Base-by-base conservation (phyloP, 2,113 vertebrate genomes). In the Tragulus kanchil region DNA sequence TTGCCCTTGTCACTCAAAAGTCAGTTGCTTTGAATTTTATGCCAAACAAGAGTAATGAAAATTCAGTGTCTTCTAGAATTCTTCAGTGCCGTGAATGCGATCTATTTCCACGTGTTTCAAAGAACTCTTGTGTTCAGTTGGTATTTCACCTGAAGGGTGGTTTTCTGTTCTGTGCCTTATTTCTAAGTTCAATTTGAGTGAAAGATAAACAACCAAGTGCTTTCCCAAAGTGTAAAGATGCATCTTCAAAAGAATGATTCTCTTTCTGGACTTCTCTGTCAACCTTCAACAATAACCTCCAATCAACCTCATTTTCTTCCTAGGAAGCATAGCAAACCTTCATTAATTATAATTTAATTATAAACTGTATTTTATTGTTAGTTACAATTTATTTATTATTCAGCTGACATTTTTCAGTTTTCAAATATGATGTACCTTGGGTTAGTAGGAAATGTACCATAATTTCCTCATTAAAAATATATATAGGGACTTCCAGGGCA, bases 11-110 rank as follows among this genome's bases (percentile, higher is more conserved):
- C 17, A 85, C 62, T 90, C 19, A 5, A 14, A 8, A 48, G 2
- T 31, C n/a, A n/a, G 86, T 89, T 85, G 4, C 45, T 92, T 89
- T 85, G 84, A 85, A 69, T 92, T 86, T 92, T 64, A 83, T 82
- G 64, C 7, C 73, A 86, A 89, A 89, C 54, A 94, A 79, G 15
- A 81, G 8, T 94, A 58, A 75, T 92, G n/a, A 61, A 54, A 67
- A 85, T 26, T 79, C 62, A 48, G 2, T 50, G 15, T 16, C 86
- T 93, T 85, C 59, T 82, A 14, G 8, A 56, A 54, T 71, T 71
- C 13, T 28, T 92, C 25, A 64, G 31, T 21, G 13, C n/a, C 52
- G 15, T 90, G 64, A 89, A 54, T 69, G 36, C 83, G 42, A 21
- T 31, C 48, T 36, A 83, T 86, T 90, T 95, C 59, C 4, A 78